Base-by-base conservation (phyloP, 2,797 vertebrate species). In the Halcyon leucocephala region DNA sequence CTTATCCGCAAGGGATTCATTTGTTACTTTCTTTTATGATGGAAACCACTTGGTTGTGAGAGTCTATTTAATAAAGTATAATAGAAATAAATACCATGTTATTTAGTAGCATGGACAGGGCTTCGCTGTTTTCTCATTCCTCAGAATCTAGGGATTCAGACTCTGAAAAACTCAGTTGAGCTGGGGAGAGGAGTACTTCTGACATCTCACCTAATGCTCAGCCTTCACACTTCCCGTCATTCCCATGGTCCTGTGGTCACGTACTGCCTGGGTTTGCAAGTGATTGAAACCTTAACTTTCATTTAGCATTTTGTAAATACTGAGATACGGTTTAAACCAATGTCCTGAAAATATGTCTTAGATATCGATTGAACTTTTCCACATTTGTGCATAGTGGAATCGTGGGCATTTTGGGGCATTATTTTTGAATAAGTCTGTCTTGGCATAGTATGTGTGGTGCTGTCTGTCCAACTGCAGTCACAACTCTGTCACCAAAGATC, bases 391-490 rank as follows among this genome's bases (percentile, higher is more conserved):
- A 0, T 8, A 2, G 7, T 13, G 31, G 14, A 37, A 28, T 25
- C 8, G 1, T 19, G 19, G 17, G 42, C 33, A 35, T 8, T 26
- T 73, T 44, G 7, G 31, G 24, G 10, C 12, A 0, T 31, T 51
- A 14, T 29, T 89, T 80, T 41, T 61, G 1, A 26, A 0, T 20
- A 15, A 49, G 28, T 19, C 10, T 54, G 16, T 70, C 25, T 83
- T 76, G 4, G 6, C 6, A 1, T 16, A 57, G 42, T 15, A 9
- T 0, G 7, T 0, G 0, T 26, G 29, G 9, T 54, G 29, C n/a
- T 10, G 1, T n/a, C 18, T 46, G 35, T 81, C 48, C 9, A 42
- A 0, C 28, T 61, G 57, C 61, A 20, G 44, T 79, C 26, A 14
- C 16, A 33, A 6, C 21, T 39, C 8, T 29, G 80, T 77, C 42